Evolutionary conservation across 2,113 vertebrate species (phyloP).

Genomic region (Erpornis zantholeuca): DNA sequence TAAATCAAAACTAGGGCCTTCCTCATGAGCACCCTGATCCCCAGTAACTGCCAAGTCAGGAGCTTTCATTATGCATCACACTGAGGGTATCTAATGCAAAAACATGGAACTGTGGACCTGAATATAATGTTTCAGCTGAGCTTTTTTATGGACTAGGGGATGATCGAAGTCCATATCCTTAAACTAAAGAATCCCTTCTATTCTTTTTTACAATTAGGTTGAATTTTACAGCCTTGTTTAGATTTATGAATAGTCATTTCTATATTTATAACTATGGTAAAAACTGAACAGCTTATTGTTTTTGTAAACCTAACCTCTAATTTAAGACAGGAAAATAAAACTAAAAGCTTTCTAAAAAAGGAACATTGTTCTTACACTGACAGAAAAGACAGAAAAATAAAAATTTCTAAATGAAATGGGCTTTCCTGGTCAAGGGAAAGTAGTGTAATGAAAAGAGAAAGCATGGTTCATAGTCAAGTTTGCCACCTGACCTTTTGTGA

Average conservation of each 20-base stretch:
- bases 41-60: not conserved
- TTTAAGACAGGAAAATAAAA: slow-evolving; percentile 38
- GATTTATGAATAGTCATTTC: slow-evolving; percentile 54
- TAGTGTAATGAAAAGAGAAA: not conserved
- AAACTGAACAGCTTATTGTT: slow-evolving; percentile 43
- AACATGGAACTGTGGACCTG: not conserved
- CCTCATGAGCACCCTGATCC: not conserved
- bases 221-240: slow-evolving; percentile 46
- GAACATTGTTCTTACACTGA: not conserved
- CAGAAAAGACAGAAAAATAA: not conserved
- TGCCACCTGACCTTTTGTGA: not conserved
- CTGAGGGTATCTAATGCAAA: not conserved
- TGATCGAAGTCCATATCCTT: not conserved
- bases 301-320: slow-evolving; percentile 32
- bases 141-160: not conserved
- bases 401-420: not conserved
- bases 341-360: slow-evolving; percentile 12
- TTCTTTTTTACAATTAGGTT: slow-evolving; percentile 38
- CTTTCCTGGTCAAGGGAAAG: not conserved
- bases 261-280: slow-evolving; percentile 37
- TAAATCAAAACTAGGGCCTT: not conserved
- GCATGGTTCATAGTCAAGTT: not conserved
- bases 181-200: not conserved
- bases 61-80: not conserved
- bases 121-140: too few species aligned